phyloP scores from a whole-genome alignment of 1,140 invertebrate genomes.

The Papilio xuthus region DNA sequence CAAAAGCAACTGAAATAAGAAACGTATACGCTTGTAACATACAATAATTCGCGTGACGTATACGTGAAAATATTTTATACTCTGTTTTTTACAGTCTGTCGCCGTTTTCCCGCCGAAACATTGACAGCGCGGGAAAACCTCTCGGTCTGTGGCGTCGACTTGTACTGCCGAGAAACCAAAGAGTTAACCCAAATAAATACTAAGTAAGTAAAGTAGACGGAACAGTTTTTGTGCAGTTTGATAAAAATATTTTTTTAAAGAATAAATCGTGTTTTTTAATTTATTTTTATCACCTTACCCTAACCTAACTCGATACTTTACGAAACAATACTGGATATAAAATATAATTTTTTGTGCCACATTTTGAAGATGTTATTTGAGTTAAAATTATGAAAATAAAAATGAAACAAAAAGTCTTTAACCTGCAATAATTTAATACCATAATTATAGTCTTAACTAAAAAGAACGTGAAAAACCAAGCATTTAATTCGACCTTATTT shows the following conservation, averaged over 20 bases:
- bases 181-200: constrained; percentile 38
- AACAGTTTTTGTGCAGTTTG: constrained; percentile 22
- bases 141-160: constrained; percentile 30
- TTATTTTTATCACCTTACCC: constrained; percentile 3
- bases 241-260: neutral
- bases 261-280: neutral
- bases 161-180: constrained; percentile 35
- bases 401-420: neutral
- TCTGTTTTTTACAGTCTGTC: constrained; percentile 26
- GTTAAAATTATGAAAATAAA: neutral
- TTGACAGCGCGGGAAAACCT: constrained; percentile 35
- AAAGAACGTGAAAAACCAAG: neutral
- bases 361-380: neutral
- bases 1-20: constrained; percentile 31
- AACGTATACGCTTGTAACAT: neutral
- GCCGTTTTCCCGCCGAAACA: constrained; percentile 32
- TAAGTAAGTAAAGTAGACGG: constrained; percentile 18
- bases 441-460: neutral
- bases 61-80: constrained; percentile 32
- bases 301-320: neutral
- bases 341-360: neutral
- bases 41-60: constrained; percentile 25
- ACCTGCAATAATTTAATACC: neutral
- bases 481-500: neutral
- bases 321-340: neutral